Base-by-base conservation (phyloP, 2,113 vertebrate species). In the Coregonus clupeaformis region DNA sequence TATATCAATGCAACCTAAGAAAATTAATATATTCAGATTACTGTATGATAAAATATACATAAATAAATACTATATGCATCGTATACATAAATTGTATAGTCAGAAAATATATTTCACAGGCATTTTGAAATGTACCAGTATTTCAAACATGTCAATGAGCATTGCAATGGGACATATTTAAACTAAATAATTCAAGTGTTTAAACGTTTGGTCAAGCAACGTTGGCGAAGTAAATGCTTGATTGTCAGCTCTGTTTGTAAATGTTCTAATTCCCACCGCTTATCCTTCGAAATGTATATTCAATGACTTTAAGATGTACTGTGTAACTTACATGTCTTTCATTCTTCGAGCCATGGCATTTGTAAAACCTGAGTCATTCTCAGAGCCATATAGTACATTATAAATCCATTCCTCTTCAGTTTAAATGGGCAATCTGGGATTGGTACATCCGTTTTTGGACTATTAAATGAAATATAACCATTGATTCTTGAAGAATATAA, bases 91-190 rank as follows among this genome's bases (percentile, higher is more conserved):
- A 65, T 16, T 25, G 22, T 11, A 29, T 5, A 25, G 24, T 29
- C 24, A 25, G 25, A 65, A 65, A 65, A 65, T 27, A 65, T 27
- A 5, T 69, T 77, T 84, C 74, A 80, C 76, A 87, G 55, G 59
- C 68, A 47, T 77, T 60, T 60, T 73, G 67, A 81, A 73, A 75
- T 73, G 62, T 59, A 69, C 52, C 71, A 49, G 60, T 79, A 77
- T 62, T 66, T 76, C 76, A 78, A 77, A 87, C 84, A 87, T 88
- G 84, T 76, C 67, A 76, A 9, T 73, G 22, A 77, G 52, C 68
- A 78, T 79, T 71, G 71, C 72, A 84, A 42, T 78, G 57, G n/a
- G n/a, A 62, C 71, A 65, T 75, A 77, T 73, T 20, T 14, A 13
- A 7, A 32, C 29, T 6, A 59, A 4, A 24, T 14, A 22, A 29